Base-by-base conservation (phyloP, 2,888 invertebrate species). In the Leucania comma region DNA sequence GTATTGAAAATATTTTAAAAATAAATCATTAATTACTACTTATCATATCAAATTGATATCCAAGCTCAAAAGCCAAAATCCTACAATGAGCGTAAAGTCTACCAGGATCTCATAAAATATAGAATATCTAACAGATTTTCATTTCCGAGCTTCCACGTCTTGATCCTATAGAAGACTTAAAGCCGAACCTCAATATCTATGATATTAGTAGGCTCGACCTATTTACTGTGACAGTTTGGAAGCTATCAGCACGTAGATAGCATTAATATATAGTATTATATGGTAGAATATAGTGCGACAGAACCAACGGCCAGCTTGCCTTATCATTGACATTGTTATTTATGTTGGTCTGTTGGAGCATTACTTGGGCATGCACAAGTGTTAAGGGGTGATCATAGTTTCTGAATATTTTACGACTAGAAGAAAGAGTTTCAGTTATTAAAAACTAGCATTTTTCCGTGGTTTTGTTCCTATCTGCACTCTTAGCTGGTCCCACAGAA, bases 211-310 rank as follows among this genome's bases (percentile, higher is more conserved):
- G 60, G 60, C 69, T 56, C 59, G 76, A 70, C 60, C 78, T 75
- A 80, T 80, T 80, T 75, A 80, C 57, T 46, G 63, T 5, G 61
- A 58, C 61, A 60, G 74, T 80, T 75, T 53, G 57, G 51, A 57
- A 65, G 80, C 57, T 58, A 78, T 80, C 75, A 51, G 61, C 70
- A 80, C 80, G 75, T 80, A 80, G 69, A 80, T 75, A 62, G 38
- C 61, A 70, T 80, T 75, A 78, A 58, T 65, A 68, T 79, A 59
- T 64, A 58, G 24, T 38, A 38, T 63, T 46, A 56, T 48, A 61
- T 57, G 57, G 35, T 35, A 35, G 35, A 57, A 57, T 50, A 60
- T 79, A 79, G 22, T 42, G 42, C 53, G 60, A 61, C 57, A 61
- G 46, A 57, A 22, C 14, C 24, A 29, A 54, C 42, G 75, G 64